Conservation (phyloP, 2,797 vertebrate genomes). For the Lophius americanus region DNA sequence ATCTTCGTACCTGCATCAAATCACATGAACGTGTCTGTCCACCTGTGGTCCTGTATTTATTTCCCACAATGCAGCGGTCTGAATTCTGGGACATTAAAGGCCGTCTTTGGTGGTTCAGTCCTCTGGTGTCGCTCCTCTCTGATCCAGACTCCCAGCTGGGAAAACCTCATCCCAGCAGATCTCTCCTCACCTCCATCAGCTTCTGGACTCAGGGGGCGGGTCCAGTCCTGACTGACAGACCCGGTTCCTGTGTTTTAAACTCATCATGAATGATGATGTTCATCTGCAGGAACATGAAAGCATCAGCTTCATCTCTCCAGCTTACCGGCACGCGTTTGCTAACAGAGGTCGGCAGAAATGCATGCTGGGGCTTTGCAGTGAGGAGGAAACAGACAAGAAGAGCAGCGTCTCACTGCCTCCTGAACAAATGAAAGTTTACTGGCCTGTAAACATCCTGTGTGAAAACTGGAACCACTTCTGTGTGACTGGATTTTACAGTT, state of each 20-base stretch:
- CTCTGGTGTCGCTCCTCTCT: conserved; percentile 24
- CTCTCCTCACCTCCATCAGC: conserved; percentile 12
- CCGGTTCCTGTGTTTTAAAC: conserved; percentile 7
- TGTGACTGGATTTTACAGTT: background rate
- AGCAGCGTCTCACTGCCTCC: conserved; percentile 3
- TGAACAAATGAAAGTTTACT: conserved; percentile 14
- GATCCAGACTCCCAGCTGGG: conserved; percentile 11
- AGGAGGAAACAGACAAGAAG: conserved; percentile 23
- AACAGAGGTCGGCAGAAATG: conserved; percentile 16
- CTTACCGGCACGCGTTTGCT: background rate
- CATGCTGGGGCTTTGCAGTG: conserved; percentile 2
- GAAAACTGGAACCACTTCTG: background rate
- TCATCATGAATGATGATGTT: background rate
- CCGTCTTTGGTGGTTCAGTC: conserved; percentile 24
- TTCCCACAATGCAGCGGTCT: too few species aligned
- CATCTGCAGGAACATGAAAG: too few species aligned
- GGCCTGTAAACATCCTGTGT: conserved; percentile 16
- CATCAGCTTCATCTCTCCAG: conserved; percentile 7
- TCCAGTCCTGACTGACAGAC: conserved; percentile 2
- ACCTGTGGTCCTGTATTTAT: too few species aligned
- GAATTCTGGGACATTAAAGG: too few species aligned
- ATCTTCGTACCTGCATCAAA: conserved; percentile 19
- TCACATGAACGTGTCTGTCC: background rate
- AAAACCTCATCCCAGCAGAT: background rate
- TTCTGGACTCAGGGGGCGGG: background rate